Evolutionary conservation across 2,888 invertebrate species (phyloP).

Genomic region (Psylliodes chrysocephalus): DNA sequence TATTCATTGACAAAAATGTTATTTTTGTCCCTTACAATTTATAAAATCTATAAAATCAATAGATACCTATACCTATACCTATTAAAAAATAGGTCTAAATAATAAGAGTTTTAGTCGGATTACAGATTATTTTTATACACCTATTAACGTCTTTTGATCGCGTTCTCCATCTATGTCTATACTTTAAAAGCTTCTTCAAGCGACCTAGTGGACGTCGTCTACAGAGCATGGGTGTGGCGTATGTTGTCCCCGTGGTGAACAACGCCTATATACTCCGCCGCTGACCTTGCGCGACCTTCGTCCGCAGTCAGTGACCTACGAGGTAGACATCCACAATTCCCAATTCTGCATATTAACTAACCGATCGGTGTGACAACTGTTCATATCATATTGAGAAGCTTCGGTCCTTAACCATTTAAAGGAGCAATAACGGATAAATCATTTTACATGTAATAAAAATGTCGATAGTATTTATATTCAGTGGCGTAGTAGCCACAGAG

Average conservation of each 20-base stretch:
- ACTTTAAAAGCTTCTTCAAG: constrained; percentile 10
- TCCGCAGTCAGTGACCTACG: constrained; percentile 36
- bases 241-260: constrained; percentile 24
- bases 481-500: too few species aligned
- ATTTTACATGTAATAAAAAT: too few species aligned
- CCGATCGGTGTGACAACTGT: constrained; percentile 24
- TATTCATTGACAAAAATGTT: too few species aligned
- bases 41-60: too few species aligned
- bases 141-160: background rate
- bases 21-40: too few species aligned
- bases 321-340: constrained; percentile 22
- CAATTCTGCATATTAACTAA: constrained; percentile 34
- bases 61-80: too few species aligned
- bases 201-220: constrained; percentile 28
- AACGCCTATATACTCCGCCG: constrained; percentile 27
- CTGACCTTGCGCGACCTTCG: constrained; percentile 41
- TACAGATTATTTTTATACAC: too few species aligned
- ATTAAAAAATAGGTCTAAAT: too few species aligned
- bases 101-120: too few species aligned
- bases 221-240: constrained; percentile 28
- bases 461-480: too few species aligned
- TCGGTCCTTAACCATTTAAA: background rate
- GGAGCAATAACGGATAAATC: too few species aligned
- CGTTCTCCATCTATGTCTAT: background rate
- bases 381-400: background rate